Percentiles rank a stretch among this genome's conserved stretches.
These are phyloP conservation scores for Tiphia femorata DNA, from an alignment of 2,888 invertebrate species.

Conservation along the genomic window DNA sequence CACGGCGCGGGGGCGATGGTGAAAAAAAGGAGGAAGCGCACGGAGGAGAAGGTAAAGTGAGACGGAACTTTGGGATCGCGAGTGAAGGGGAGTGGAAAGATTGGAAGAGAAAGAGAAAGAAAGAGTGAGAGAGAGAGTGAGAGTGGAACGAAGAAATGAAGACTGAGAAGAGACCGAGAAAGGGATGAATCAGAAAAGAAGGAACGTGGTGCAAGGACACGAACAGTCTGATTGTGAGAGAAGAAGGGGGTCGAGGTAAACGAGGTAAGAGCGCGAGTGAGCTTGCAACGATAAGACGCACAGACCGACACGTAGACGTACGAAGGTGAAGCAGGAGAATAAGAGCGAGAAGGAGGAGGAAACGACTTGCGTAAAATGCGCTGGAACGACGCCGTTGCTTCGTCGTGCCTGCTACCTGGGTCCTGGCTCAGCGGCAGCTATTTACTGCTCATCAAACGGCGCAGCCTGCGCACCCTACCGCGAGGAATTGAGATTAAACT, in stretches of 20 bases:
- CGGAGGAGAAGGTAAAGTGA: neutral
- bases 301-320: too few relatives aligned
- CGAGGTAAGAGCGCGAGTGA: too few relatives aligned
- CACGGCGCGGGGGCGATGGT: constrained; percentile 6
- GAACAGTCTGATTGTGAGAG: too few relatives aligned
- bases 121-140: constrained; percentile 3
- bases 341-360: neutral
- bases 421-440: constrained; percentile 2
- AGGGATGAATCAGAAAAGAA: neutral
- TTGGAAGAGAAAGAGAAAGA: neutral
- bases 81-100: neutral
- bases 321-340: neutral
- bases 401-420: too few relatives aligned
- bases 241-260: too few relatives aligned
- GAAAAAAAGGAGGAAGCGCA: neutral
- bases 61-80: constrained; percentile 2
- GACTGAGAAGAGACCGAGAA: neutral
- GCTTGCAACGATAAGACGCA: too few relatives aligned
- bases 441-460: constrained; percentile 3
- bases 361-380: neutral
- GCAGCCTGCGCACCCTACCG: neutral
- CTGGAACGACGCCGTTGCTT: neutral
- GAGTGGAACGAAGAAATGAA: too few relatives aligned
- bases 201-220: too few relatives aligned
- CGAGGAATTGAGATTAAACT: constrained; percentile 12